Conservation (phyloP, 1,140 invertebrate genomes). For the Drosophila sulfurigaster region DNA sequence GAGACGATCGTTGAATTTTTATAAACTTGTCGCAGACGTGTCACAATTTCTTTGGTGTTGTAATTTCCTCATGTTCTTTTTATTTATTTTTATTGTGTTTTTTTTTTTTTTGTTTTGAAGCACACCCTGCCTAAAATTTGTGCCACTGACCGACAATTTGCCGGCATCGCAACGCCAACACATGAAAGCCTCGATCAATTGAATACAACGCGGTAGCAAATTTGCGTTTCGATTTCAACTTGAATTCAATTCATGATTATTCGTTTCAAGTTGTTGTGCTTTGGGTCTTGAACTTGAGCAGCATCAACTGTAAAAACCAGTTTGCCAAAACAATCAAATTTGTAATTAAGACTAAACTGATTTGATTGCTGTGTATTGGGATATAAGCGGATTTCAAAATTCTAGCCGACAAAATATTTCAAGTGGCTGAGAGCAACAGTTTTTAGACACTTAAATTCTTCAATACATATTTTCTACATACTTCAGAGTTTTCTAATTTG, state of each 20-base stretch:
- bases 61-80: conserved; percentile 56
- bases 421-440: no score
- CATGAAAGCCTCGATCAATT: conserved; percentile 47
- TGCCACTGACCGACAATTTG: conserved; percentile 78
- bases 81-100: conserved; percentile 34
- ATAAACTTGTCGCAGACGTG: conserved; percentile 72
- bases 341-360: conserved; percentile 62
- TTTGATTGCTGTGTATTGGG: conserved; percentile 40
- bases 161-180: conserved; percentile 47
- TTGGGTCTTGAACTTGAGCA: conserved; percentile 56
- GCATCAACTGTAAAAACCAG: conserved; percentile 71
- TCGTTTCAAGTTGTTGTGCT: neutral
- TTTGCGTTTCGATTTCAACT: conserved; percentile 53
- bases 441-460: neutral
- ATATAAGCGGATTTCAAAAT: neutral
- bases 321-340: conserved; percentile 34
- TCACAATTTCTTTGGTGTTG: conserved; percentile 57
- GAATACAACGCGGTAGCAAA: conserved; percentile 41
- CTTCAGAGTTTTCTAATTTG: conserved; percentile 25
- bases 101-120: conserved; percentile 52
- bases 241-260: conserved; percentile 19
- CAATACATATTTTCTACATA: neutral
- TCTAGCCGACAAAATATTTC: no score
- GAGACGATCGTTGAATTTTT: conserved; percentile 71
- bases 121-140: conserved; percentile 74